Conservation (phyloP, 2,113 vertebrate species). For the Perca schrenkii region DNA sequence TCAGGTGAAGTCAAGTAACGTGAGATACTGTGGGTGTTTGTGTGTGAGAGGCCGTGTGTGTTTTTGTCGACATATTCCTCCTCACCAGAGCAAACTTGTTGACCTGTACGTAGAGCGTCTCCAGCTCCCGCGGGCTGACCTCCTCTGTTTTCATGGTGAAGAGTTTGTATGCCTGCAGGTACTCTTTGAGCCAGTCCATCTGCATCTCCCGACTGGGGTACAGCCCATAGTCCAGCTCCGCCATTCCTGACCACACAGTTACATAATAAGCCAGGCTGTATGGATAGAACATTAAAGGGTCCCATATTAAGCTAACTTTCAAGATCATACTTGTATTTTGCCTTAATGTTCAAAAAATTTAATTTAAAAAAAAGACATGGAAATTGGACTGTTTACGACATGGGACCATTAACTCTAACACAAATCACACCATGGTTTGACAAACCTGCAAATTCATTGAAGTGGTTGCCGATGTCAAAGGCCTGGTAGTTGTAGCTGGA, state of each 20-base stretch:
- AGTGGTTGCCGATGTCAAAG: constrained; percentile 98
- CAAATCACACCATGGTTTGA: background rate
- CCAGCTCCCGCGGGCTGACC: constrained; percentile 88
- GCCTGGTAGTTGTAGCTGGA: constrained; percentile 98
- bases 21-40: background rate
- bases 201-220: constrained; percentile 91
- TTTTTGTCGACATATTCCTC: background rate
- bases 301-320: no score
- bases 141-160: constrained; percentile 83
- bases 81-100: constrained; percentile 98
- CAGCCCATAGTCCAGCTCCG: constrained; percentile 89
- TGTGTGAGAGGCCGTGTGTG: background rate
- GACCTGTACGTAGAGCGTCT: constrained; percentile 94
- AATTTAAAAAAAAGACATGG: no score
- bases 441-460: constrained; percentile 97
- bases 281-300: no score
- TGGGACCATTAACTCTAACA: background rate
- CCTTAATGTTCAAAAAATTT: no score
- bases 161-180: constrained; percentile 91
- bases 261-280: background rate
- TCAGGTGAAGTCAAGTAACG: constrained; percentile 2
- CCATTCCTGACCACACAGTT: constrained; percentile 86
- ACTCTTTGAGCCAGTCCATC: constrained; percentile 91
- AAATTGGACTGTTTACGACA: no score
- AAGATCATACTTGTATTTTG: no score